Percentiles rank a stretch among this genome's conserved stretches.
Conservation (phyloP, 2,888 invertebrate species). For the Drosophila acutilabella region DNA sequence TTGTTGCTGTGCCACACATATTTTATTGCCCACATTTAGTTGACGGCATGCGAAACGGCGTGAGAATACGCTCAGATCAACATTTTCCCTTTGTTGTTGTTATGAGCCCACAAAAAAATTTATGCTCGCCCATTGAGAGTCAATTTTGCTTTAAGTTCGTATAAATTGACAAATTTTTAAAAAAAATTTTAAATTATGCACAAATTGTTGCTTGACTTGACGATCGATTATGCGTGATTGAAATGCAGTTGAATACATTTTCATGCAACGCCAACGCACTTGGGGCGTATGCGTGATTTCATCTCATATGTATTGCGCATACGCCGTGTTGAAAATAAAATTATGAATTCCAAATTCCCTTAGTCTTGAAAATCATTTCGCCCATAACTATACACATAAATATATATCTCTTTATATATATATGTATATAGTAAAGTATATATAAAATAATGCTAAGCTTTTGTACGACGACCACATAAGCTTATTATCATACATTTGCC, state of each 20-base stretch:
- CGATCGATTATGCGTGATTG: conserved; percentile 35
- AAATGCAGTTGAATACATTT: conserved; percentile 18
- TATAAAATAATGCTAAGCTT: conserved; percentile 24
- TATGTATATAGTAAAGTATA: conserved; percentile 19
- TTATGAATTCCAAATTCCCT: not conserved
- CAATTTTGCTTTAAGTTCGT: conserved; percentile 37
- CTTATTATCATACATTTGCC: conserved; percentile 42
- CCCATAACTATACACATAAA: not conserved
- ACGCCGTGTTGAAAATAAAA: conserved; percentile 21
- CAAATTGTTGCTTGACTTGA: conserved; percentile 17
- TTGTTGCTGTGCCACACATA: conserved; percentile 13
- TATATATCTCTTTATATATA: conserved; percentile 12
- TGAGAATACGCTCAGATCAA: conserved; percentile 59
- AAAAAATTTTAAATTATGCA: conserved; percentile 32
- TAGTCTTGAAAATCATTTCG: conserved; percentile 3
- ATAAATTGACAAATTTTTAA: conserved; percentile 18
- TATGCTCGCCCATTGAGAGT: conserved; percentile 48
- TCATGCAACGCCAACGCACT: conserved; percentile 14
- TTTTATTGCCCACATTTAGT: conserved; percentile 51
- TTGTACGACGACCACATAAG: conserved; percentile 9
- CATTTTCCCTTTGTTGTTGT: conserved; percentile 22
- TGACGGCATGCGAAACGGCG: conserved; percentile 36
- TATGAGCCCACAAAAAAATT: conserved; percentile 30
- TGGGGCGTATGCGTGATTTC: conserved; percentile 60
- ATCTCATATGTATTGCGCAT: conserved; percentile 51